phyloP scores from a whole-genome alignment of 2,888 invertebrate species.

The Lamellibrachia satsuma region DNA sequence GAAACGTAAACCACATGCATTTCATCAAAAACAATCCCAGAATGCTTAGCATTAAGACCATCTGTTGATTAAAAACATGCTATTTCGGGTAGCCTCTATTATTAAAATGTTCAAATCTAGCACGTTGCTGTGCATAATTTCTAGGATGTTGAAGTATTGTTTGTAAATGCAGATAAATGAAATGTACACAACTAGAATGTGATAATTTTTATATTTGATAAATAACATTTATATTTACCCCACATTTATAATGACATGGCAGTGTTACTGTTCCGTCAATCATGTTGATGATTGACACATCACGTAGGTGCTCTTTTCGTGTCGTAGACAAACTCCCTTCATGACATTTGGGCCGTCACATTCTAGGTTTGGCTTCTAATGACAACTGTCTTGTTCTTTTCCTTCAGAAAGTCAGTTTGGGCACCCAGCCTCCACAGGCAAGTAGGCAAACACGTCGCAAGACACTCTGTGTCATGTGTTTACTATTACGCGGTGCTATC shows the following conservation, averaged over 20 bases:
- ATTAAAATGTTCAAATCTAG: background rate
- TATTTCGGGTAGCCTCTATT: background rate
- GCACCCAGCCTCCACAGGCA: slow-evolving; percentile 36
- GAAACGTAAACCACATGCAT: too few relatives aligned
- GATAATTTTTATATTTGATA: background rate
- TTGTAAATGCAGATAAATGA: background rate
- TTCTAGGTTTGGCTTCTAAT: background rate
- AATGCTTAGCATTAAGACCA: too few relatives aligned
- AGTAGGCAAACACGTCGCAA: slow-evolving; percentile 27
- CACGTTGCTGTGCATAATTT: background rate
- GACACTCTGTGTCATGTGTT: background rate
- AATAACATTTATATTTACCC: background rate
- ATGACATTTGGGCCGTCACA: background rate
- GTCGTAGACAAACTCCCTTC: too few relatives aligned
- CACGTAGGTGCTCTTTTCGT: too few relatives aligned
- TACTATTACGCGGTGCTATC: background rate
- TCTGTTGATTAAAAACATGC: background rate
- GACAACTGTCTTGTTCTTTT: slow-evolving; percentile 24
- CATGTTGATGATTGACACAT: background rate
- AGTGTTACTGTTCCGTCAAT: background rate
- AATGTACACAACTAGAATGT: background rate
- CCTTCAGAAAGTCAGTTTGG: slow-evolving; percentile 37
- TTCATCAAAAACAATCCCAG: too few relatives aligned
- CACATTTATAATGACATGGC: too few relatives aligned
- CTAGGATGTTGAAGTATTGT: background rate